Base-by-base conservation (phyloP, 2,797 vertebrate species). In the Thamnophis elegans region DNA sequence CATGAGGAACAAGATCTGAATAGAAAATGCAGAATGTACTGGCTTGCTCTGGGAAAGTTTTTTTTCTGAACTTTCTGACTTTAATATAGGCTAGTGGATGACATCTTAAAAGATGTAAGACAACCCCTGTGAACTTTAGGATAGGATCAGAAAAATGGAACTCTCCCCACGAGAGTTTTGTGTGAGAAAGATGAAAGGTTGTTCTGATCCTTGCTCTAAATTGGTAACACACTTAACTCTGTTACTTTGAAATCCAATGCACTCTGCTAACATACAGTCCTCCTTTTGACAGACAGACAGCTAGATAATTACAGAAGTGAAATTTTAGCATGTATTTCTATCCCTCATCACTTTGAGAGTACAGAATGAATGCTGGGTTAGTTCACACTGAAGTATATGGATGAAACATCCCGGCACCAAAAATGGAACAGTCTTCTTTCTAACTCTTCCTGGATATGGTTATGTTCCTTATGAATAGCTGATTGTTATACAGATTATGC, bases 141-240 rank as follows among this genome's bases (percentile, higher is more conserved):
- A 65, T 93, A 20, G 91, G n/a, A 82, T 58, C 85, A 56, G 58
- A 82, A 92, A 62, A 86, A 55, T 10, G 51, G 36, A 65, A 47
- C 51, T 93, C 53, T 9, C 42, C 42, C 20, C 89, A 59, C 26
- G 58, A 28, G 58, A 56, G 20, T 58, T 73, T 82, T 56, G 4
- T 16, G 13, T 0, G 1, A 59, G 26, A 2, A 0, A 62, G 1
- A 92, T 60, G 85, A 1, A 0, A 4, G 36, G 58, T 58, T 25
- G 32, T 32, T 13, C 20, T 73, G 5, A 5, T 42, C 22, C 56
- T 26, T 2, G 0, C 88, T 85, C 85, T 62, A 92, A 92, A 89
- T 28, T 42, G 51, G 60, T 90, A 20, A 78, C 0, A 0, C 2
- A 60, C 60, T 28, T 1, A 0, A 7, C 3, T 55, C 56, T 16